Evolutionary conservation across 2,888 invertebrate genomes (phyloP), one percentile per base, ranked within the genome.

Genomic region (Mythimna impura): DNA sequence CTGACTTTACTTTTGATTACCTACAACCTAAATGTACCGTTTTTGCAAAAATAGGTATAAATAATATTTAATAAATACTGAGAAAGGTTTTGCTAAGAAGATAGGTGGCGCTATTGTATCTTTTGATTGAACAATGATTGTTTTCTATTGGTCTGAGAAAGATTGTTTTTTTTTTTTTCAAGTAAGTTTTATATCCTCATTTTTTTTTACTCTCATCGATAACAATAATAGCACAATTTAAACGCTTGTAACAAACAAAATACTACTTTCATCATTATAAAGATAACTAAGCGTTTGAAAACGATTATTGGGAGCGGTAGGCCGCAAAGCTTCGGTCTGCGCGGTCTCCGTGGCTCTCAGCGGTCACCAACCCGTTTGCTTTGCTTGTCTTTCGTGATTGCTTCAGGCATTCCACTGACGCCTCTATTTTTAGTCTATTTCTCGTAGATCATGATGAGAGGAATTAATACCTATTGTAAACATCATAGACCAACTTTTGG

Each of bases 1-100:
- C 86, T 85, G 85, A 85, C 82, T 72, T 76, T 55, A 67, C 68
- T 61, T 65, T 61, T 65, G 34, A n/a, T 34, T 25, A 25, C 4
- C 30, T 34, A 30, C 50, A 43, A 52, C 72, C 7, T 36, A 50
- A 64, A 40, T 12, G 1, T 14, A 20, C 10, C 34, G n/a, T 20
- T 5, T 36, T 22, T 0, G 30, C 14, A 75, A 30, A 57, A 30
- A 30, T 58, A n/a, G n/a, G n/a, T n/a, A 12, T 0, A 36, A n/a
- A 22, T 47, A 47, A 47, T 47, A 47, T 30, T 30, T 30, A 30
- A 30, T 47, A 14, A 2, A 14, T 5, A 47, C 17, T 17, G 17
- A 9, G 20, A 54, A 34, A 54, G 34, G 14, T 7, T 54, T 6
- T 34, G 34, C 20, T 43, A 8, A 10, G 55, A 43, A 9, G 20